phyloP scores from a whole-genome alignment of 30 jellyfish, hydroid and myxozoan species.

The Sanderia malayensis region DNA sequence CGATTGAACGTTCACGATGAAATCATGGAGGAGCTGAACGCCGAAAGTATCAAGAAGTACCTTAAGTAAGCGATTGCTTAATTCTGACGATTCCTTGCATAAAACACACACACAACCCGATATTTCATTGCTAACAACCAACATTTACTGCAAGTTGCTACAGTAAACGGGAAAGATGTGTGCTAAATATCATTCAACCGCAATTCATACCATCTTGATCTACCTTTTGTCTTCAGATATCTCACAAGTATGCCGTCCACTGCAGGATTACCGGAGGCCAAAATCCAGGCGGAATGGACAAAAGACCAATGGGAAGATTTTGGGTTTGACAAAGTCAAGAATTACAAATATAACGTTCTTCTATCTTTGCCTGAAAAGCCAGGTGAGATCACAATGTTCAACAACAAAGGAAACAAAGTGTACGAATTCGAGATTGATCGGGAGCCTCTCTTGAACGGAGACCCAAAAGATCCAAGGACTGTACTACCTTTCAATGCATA shows the following conservation, averaged over 20 bases:
- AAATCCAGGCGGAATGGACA: constrained; percentile 52
- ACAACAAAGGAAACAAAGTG: constrained; percentile 36
- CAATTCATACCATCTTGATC: too few relatives aligned
- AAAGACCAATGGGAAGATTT: constrained; percentile 39
- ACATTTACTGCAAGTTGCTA: too few relatives aligned
- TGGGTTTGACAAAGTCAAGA: constrained; percentile 57
- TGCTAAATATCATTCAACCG: too few relatives aligned
- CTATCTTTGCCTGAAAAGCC: constrained; percentile 63
- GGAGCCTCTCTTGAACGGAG: constrained; percentile 52
- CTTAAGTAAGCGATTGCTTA: constrained; percentile 33
- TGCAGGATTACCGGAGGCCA: constrained; percentile 52
- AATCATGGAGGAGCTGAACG: constrained; percentile 34
- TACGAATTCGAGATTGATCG: constrained; percentile 29
- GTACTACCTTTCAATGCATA: constrained; percentile 88
- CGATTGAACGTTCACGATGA: constrained; percentile 35
- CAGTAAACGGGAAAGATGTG: too few relatives aligned
- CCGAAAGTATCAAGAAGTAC: constrained; percentile 28
- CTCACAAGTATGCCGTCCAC: constrained; percentile 58
- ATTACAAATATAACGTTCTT: constrained; percentile 40
- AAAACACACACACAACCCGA: too few relatives aligned
- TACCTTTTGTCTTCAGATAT: constrained; percentile 18
- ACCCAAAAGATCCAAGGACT: constrained; percentile 62
- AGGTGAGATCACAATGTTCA: constrained; percentile 38
- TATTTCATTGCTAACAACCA: too few relatives aligned
- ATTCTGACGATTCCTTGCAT: too few relatives aligned